phyloP scores from a whole-genome alignment of 2,113 vertebrate species.

The pig (Sus scrofa) region T2T-Sscrofa CM000814.6:136540001-136540500 shows the following conservation, averaged over 20 bases:
- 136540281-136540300: neutral
- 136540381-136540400: constrained; percentile 69
- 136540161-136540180: neutral
- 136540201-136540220: neutral
- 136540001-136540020: neutral
- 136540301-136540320: neutral
- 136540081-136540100: neutral
- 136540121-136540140: neutral
- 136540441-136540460: constrained; percentile 71
- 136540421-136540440: constrained; percentile 78
- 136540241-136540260: neutral
- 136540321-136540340: neutral
- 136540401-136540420: constrained; percentile 69
- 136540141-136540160: neutral
- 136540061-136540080: no score
- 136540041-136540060: accelerated
- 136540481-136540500: constrained; percentile 77
- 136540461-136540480: constrained; percentile 66
- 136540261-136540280: neutral
- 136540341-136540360: neutral
- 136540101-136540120: neutral
- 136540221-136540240: neutral
- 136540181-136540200: neutral
- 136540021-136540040: neutral
- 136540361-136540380: constrained; percentile 75